A percentile compares a stretch with the other conserved stretches of the same genome.
Conservation (phyloP, 2,888 invertebrate genomes). For the Macropis europaea region DNA sequence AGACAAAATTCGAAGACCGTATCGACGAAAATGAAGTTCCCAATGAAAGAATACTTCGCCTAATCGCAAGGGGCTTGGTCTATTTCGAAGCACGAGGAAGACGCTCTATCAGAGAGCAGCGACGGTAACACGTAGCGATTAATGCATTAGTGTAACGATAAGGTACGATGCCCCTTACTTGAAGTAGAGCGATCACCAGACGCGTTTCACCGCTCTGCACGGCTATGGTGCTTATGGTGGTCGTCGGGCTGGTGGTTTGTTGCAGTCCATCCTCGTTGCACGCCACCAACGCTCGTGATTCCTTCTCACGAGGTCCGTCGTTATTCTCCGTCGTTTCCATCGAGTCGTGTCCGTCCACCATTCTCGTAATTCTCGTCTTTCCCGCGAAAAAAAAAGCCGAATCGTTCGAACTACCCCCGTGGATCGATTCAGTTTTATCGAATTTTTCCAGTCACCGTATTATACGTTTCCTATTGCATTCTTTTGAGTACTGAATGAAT, state of each 20-base stretch:
- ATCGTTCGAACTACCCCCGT: slow-evolving; percentile 33
- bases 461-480: no score
- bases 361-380: slow-evolving; percentile 51
- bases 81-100: not conserved
- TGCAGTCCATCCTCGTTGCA: slow-evolving; percentile 55
- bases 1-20: no score
- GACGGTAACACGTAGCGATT: not conserved
- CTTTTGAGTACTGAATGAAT: no score
- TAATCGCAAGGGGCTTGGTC: no score
- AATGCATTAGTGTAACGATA: slow-evolving; percentile 16
- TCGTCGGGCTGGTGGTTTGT: slow-evolving; percentile 81
- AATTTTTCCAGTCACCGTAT: not conserved
- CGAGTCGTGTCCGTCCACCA: slow-evolving; percentile 72
- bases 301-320: slow-evolving; percentile 47
- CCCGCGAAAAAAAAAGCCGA: slow-evolving; percentile 38
- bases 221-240: slow-evolving; percentile 94
- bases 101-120: no score
- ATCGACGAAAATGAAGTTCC: no score
- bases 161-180: slow-evolving; percentile 83
- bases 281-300: slow-evolving; percentile 42
- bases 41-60: no score
- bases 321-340: slow-evolving; percentile 60
- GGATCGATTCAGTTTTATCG: slow-evolving; percentile 35
- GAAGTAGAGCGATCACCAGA: slow-evolving; percentile 92
- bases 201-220: slow-evolving; percentile 92